phyloP scores from a whole-genome alignment of 2,888 invertebrate genomes.

The Chrysotoxum bicinctum region DNA sequence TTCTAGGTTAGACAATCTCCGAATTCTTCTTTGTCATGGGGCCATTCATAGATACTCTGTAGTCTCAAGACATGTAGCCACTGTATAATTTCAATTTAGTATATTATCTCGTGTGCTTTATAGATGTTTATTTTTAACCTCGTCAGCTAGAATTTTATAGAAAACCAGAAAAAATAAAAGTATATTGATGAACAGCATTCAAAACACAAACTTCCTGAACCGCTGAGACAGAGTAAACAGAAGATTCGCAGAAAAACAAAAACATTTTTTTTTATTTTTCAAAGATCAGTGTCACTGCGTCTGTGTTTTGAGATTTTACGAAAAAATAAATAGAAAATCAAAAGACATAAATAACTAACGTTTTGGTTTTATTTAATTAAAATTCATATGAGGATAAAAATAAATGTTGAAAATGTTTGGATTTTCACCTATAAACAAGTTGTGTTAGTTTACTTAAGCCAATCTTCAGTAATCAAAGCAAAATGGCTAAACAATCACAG shows the following conservation, averaged over 20 bases:
- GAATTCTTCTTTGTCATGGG: not conserved
- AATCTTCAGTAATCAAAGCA: not conserved
- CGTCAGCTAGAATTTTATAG: not conserved
- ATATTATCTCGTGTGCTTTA: constrained; percentile 3
- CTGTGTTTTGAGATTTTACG: constrained; percentile 1
- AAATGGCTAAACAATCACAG: not conserved
- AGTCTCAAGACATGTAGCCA: not conserved
- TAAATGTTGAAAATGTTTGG: not conserved
- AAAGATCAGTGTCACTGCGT: constrained; percentile 63
- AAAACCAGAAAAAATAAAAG: not conserved
- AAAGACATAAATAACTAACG: constrained; percentile 2
- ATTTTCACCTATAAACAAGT: not conserved
- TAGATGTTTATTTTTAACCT: constrained; percentile 34
- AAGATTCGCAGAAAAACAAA: constrained; percentile 44
- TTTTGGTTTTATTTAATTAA: not conserved
- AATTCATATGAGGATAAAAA: not conserved
- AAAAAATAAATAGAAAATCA: constrained; percentile 18
- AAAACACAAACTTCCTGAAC: constrained; percentile 42
- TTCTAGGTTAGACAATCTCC: constrained; percentile 30
- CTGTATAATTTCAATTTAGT: not conserved
- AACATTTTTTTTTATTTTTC: not conserved
- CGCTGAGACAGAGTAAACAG: not conserved
- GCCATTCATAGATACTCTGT: not conserved
- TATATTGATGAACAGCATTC: not conserved
- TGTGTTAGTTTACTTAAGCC: not conserved